These are phyloP conservation scores for Atractosteus spatula DNA, from an alignment of 2,113 vertebrate species.

Conservation along the genomic window DNA sequence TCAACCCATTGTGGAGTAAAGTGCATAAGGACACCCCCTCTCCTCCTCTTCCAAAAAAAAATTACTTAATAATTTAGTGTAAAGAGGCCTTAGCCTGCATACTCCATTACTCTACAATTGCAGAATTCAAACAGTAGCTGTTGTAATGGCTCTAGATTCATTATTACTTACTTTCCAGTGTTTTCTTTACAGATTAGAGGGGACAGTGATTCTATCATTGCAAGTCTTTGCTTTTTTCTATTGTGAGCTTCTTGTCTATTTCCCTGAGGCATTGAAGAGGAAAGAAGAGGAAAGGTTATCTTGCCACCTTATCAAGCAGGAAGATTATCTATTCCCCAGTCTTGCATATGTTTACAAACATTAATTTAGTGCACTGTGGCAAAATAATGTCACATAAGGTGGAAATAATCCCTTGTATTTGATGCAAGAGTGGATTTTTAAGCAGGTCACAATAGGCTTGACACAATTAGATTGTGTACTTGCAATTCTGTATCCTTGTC, in stretches of 20 bases:
- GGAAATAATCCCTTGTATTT: conserved; percentile 8
- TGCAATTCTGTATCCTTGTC: conserved; percentile 7
- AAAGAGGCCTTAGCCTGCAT: neutral
- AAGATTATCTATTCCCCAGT: conserved; percentile 19
- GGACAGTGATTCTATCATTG: neutral
- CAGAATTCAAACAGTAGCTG: too few species aligned
- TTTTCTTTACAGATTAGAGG: too few species aligned
- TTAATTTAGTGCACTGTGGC: conserved; percentile 17
- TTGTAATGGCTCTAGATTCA: neutral
- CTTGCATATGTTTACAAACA: conserved; percentile 29
- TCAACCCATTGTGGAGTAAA: neutral
- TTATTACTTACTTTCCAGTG: neutral
- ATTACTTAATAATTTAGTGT: neutral
- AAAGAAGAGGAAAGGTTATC: conserved; percentile 22
- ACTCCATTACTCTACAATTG: neutral
- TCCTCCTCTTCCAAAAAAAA: neutral
- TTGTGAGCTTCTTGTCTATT: neutral
- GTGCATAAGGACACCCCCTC: neutral
- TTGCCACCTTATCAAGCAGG: conserved; percentile 19
- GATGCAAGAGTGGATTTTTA: conserved; percentile 16
- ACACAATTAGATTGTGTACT: conserved; percentile 15
- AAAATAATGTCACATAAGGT: conserved; percentile 4
- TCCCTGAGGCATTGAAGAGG: conserved; percentile 9
- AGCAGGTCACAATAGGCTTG: conserved; percentile 12
- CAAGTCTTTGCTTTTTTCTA: conserved; percentile 4